These are phyloP conservation scores for Plebejus melissa DNA, from an alignment of 2,888 invertebrate species.

Conservation along the genomic window DNA sequence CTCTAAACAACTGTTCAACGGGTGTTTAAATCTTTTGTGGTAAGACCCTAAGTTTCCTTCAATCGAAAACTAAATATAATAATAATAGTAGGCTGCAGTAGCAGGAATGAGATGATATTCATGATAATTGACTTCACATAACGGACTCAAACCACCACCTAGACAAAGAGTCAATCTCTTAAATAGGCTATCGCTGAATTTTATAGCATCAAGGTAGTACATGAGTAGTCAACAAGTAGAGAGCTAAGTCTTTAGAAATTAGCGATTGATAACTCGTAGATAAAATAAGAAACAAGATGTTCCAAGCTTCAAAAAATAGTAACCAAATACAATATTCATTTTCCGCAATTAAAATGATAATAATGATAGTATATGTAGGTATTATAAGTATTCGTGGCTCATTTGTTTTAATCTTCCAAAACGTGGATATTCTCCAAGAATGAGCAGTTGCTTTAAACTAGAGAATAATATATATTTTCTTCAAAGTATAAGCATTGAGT, in stretches of 20 bases:
- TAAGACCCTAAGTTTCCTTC: no score
- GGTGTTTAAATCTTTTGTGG: no score
- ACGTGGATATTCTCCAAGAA: no score
- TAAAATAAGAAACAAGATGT: not conserved
- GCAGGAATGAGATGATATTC: not conserved
- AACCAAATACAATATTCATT: no score
- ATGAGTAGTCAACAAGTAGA: not conserved
- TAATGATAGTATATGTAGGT: no score
- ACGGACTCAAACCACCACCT: slow-evolving; percentile 17
- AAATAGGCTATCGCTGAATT: slow-evolving; percentile 23
- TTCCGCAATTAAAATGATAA: no score
- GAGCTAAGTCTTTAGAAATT: not conserved
- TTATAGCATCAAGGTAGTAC: slow-evolving; percentile 4
- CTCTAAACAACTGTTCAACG: no score
- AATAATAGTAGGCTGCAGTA: not conserved
- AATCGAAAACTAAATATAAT: no score
- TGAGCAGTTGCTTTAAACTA: no score
- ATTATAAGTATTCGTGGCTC: no score
- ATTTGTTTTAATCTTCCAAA: no score
- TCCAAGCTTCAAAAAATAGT: not conserved
- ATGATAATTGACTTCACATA: not conserved
- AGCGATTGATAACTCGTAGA: not conserved
- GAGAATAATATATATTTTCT: not conserved
- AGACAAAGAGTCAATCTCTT: slow-evolving; percentile 20
- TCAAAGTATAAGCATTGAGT: not conserved